A percentile compares a stretch with the other conserved stretches of the same genome.
phyloP scores from a whole-genome alignment of 1,140 invertebrate genomes.

The Hypsibius dujardini region DNA sequence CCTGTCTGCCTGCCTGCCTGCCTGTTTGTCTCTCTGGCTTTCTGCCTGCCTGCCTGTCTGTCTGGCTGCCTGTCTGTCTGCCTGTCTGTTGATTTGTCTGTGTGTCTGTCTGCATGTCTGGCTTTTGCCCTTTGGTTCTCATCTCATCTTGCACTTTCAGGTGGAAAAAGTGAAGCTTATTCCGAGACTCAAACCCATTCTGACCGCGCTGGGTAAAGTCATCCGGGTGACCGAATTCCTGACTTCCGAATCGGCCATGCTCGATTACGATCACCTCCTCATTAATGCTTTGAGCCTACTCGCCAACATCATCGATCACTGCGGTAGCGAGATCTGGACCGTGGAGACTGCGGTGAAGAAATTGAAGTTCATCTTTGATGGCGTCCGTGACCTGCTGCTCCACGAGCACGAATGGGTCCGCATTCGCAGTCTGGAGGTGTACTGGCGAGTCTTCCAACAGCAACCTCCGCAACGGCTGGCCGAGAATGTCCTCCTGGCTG shows the following conservation, averaged over 20 bases:
- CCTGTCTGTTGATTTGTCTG: too few relatives aligned
- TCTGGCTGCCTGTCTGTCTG: too few relatives aligned
- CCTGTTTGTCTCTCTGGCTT: too few relatives aligned
- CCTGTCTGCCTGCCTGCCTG: too few relatives aligned
- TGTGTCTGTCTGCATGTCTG: too few relatives aligned
- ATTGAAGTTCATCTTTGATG: slow-evolving; percentile 2
- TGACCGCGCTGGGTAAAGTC: slow-evolving; percentile 40
- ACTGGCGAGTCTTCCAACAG: background rate
- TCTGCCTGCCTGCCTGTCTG: too few relatives aligned
- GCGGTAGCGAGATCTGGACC: background rate
- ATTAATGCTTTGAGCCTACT: slow-evolving; percentile 19
- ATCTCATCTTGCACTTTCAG: slow-evolving; percentile 20
- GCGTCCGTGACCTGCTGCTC: background rate
- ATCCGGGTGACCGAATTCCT: background rate
- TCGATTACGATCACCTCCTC: slow-evolving; percentile 17
- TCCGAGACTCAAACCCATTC: slow-evolving; percentile 38
- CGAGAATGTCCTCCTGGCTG: background rate
- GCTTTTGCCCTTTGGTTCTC: too few relatives aligned
- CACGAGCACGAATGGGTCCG: slow-evolving; percentile 9
- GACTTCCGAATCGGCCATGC: background rate
- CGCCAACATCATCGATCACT: background rate
- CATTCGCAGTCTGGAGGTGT: background rate
- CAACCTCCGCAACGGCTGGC: background rate
- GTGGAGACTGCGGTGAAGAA: slow-evolving; percentile 9
- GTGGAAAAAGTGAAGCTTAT: slow-evolving; percentile 49